Evolutionary conservation across 2,113 vertebrate genomes (phyloP).

Genomic region (Tachuris rubrigastra): DNA sequence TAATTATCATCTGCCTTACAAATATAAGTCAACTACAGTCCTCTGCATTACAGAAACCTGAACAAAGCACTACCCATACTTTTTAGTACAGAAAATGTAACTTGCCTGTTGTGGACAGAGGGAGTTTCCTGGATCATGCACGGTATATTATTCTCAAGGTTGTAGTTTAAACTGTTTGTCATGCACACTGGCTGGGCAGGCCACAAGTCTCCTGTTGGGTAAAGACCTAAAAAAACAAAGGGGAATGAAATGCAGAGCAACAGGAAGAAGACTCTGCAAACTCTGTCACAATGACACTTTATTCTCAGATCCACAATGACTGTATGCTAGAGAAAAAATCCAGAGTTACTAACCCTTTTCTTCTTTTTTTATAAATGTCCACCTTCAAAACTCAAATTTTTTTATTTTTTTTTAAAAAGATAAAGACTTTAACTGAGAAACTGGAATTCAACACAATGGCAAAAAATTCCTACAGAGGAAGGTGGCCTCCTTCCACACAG

Average conservation of each 20-base stretch:
- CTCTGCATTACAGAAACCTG: neutral
- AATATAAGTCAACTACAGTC: neutral
- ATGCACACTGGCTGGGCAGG: constrained; percentile 84
- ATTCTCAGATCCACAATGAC: neutral
- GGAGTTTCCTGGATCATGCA: constrained; percentile 78
- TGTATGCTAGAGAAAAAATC: neutral
- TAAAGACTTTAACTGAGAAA: neutral
- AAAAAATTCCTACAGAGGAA: neutral
- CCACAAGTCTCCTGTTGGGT: constrained; percentile 85
- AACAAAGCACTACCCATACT: neutral
- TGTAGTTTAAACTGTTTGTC: constrained; percentile 87
- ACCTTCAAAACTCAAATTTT: neutral
- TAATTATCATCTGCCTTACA: neutral
- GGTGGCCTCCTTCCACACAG: neutral
- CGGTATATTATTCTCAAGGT: constrained; percentile 79
- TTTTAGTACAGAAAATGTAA: neutral
- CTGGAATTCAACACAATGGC: neutral
- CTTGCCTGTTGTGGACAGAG: constrained; percentile 82
- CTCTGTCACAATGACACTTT: neutral
- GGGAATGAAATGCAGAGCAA: neutral
- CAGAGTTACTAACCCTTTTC: neutral
- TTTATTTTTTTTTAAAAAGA: neutral
- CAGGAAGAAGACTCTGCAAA: neutral
- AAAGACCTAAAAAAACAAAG: constrained; percentile 70
- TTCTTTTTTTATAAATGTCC: neutral